Percentiles rank a stretch among this genome's conserved stretches.
Evolutionary conservation across 2,888 invertebrate species (phyloP).

Genomic region (Sarcophaga rosellei): DNA sequence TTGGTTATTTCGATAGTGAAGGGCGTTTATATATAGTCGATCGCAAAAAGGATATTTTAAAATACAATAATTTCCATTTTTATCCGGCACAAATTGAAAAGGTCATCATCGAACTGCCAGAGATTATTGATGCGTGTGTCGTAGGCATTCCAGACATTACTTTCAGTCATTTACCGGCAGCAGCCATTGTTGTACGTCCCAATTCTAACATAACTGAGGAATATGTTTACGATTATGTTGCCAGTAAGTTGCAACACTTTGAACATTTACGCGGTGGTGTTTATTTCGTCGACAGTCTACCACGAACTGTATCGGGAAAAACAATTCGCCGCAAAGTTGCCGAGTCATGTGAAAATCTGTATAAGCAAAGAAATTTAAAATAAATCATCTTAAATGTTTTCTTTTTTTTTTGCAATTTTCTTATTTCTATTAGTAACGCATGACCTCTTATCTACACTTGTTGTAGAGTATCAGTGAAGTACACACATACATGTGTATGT

Average conservation of each 20-base stretch:
- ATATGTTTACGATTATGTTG: slow-evolving; percentile 70
- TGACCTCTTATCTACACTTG: too few species aligned
- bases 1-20: slow-evolving; percentile 77
- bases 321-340: slow-evolving; percentile 59
- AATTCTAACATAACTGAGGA: slow-evolving; percentile 62
- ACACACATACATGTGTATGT: too few species aligned
- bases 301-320: slow-evolving; percentile 70
- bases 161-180: slow-evolving; percentile 74
- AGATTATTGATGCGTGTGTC: slow-evolving; percentile 76
- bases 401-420: too few species aligned
- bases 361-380: not conserved
- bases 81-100: slow-evolving; percentile 77
- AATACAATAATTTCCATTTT: slow-evolving; percentile 75
- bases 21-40: slow-evolving; percentile 75
- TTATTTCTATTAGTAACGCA: too few species aligned
- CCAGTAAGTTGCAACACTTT: slow-evolving; percentile 39
- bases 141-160: slow-evolving; percentile 74
- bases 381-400: too few species aligned
- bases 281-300: slow-evolving; percentile 69
- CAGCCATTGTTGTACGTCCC: slow-evolving; percentile 72
- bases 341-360: slow-evolving; percentile 54
- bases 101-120: slow-evolving; percentile 72
- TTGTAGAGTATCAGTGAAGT: too few species aligned
- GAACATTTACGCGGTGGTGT: slow-evolving; percentile 72
- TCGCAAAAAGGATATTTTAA: slow-evolving; percentile 78